These are phyloP conservation scores for Oryzias javanicus DNA, from an alignment of 2,113 vertebrate genomes.

Conservation along the genomic window DNA sequence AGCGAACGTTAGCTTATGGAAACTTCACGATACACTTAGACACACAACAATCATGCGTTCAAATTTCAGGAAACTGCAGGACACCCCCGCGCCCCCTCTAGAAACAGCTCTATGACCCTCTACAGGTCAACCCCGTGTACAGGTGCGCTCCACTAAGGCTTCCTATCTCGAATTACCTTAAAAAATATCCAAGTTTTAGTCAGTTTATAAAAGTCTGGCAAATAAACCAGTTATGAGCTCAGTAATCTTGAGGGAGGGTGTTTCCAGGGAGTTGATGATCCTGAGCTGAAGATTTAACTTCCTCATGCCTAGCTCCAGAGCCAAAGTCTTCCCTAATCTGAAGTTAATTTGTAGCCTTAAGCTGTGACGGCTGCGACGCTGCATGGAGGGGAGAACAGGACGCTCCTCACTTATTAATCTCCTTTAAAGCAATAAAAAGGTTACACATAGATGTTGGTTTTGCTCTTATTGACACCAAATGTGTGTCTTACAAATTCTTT, in stretches of 20 bases:
- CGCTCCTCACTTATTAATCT: constrained; percentile 34
- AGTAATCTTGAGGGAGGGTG: neutral
- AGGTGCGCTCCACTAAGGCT: no score
- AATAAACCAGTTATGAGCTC: neutral
- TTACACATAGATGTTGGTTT: constrained; percentile 29
- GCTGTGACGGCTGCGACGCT: constrained; percentile 39
- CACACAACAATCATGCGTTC: no score
- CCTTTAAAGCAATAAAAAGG: constrained; percentile 36
- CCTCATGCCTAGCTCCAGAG: neutral
- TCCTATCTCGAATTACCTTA: no score
- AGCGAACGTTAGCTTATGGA: no score
- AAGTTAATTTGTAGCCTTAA: constrained; percentile 46
- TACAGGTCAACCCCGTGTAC: no score
- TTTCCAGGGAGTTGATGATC: constrained; percentile 1
- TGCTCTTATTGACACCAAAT: no score
- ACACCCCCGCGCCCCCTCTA: no score
- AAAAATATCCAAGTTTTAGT: neutral
- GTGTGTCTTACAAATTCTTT: constrained; percentile 6
- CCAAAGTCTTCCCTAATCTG: constrained; percentile 30
- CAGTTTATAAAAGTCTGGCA: neutral
- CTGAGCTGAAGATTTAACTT: constrained; percentile 25
- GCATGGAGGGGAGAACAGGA: constrained; percentile 37
- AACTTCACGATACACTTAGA: no score
- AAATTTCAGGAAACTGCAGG: no score
- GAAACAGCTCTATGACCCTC: no score